These are phyloP conservation scores for Phyllostomus discolor DNA, from an alignment of 2,113 vertebrate species.

Conservation along the genomic window DNA sequence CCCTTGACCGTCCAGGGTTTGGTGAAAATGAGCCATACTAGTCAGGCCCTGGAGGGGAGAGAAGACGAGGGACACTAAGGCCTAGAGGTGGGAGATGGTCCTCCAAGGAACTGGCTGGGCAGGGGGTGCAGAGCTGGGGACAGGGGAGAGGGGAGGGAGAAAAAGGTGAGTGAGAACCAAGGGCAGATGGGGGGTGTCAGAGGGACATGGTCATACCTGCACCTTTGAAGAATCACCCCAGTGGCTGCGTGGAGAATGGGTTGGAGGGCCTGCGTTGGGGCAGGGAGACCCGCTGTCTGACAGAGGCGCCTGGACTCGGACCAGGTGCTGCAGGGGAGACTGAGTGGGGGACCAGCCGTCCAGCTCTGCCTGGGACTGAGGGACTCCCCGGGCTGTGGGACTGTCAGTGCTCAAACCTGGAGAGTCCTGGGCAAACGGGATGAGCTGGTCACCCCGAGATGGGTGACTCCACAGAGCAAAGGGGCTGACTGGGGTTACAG, in stretches of 20 bases:
- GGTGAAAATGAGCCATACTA: not conserved
- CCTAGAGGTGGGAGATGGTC: not conserved
- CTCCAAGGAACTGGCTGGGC: not conserved
- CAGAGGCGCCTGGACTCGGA: fast-evolving
- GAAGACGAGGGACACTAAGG: no score
- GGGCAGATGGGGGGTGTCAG: no score
- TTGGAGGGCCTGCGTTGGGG: no score
- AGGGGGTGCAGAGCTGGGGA: no score
- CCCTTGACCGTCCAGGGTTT: not conserved
- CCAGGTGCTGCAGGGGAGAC: not conserved
- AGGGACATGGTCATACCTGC: no score
- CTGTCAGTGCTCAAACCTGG: not conserved
- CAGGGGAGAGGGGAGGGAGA: no score
- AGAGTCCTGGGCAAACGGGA: not conserved
- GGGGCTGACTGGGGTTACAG: fast-evolving
- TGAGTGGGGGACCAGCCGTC: not conserved
- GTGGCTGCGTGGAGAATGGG: no score
- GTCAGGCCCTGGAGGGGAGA: not conserved
- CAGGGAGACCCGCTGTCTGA: not conserved
- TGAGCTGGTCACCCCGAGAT: not conserved
- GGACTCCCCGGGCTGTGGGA: not conserved
- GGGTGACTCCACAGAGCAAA: not conserved
- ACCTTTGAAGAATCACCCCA: not conserved
- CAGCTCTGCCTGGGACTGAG: not conserved
- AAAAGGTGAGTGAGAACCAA: no score